Evolutionary conservation across 2,113 vertebrate species (phyloP).

Genomic region (Zingel zingel): DNA sequence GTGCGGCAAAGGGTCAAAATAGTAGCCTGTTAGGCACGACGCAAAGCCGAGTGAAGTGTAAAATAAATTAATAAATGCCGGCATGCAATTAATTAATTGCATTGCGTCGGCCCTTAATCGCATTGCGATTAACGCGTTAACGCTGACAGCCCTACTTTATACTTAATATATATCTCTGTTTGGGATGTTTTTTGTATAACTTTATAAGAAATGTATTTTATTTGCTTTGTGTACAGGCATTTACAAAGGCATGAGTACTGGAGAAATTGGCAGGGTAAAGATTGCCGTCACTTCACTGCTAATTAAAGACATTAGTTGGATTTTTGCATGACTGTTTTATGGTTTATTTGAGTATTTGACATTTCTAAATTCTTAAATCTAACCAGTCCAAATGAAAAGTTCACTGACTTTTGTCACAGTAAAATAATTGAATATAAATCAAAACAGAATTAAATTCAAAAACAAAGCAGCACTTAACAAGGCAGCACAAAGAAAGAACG

Average conservation of each 20-base stretch:
- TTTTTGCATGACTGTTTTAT: background rate
- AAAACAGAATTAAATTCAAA: background rate
- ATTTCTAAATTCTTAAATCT: background rate
- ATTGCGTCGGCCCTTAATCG: too few species aligned
- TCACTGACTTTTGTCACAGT: too few species aligned
- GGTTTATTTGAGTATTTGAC: background rate
- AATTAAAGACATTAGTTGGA: background rate
- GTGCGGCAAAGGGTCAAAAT: too few species aligned
- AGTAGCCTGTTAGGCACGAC: too few species aligned
- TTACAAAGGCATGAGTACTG: background rate
- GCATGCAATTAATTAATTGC: too few species aligned
- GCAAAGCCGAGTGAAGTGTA: too few species aligned
- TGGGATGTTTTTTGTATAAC: background rate
- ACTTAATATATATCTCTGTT: background rate
- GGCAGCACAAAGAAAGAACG: background rate
- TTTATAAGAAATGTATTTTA: background rate
- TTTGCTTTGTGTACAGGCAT: background rate
- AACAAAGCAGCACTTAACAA: background rate
- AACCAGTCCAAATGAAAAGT: background rate
- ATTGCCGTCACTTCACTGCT: background rate
- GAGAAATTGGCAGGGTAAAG: background rate
- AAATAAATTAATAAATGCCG: too few species aligned
- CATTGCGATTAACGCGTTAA: too few species aligned
- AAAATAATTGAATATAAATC: background rate
- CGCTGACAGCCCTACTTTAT: too few species aligned